Evolutionary conservation across 2,888 invertebrate genomes (phyloP), one percentile per base, ranked within the genome.

Genomic region (Blera fallax): DNA sequence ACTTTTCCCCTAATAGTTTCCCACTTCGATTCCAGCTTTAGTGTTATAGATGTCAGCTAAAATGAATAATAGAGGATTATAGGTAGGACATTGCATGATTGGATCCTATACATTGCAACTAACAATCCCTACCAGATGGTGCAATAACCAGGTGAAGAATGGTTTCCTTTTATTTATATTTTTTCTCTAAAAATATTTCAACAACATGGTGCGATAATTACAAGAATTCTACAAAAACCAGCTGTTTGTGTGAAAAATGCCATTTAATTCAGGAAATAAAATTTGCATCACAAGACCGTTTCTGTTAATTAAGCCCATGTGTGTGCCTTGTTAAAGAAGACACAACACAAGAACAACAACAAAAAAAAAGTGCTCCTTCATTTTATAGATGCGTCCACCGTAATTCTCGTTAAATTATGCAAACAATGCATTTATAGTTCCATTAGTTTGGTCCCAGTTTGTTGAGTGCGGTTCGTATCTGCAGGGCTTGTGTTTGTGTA

Each of bases 211-310:
- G 54, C 54, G 56, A 62, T 76, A 69, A 76, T 76, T 76, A 76
- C 21, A 73, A n/a, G 11, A 69, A 18, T 45, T n/a, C 14, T 37
- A 11, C 18, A 29, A 64, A 83, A 48, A n/a, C n/a, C 78, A 79
- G 64, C 78, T 74, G 74, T 62, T 74, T 11, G 74, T 52, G 79
- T 58, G 64, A 84, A 58, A 62, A 70, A 7, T 54, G 5, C 27
- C 34, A 84, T 79, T 84, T 64, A 54, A 77, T 27, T 69, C 78
- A 62, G 83, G 78, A 83, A 78, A 73, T 78, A 69, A 78, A 74
- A 74, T 84, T 84, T 69, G 79, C 83, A 84, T 79, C 83, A 70
- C 50, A 69, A 56, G 56, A 78, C 74, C 54, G 64, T 79, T 79
- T 37, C 18, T 76, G 50, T 64, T 65, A 79, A 79, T 72, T 79